Evolutionary conservation across 2,888 invertebrate species (phyloP).

Genomic region (Eudasyphora cyanicolor): DNA sequence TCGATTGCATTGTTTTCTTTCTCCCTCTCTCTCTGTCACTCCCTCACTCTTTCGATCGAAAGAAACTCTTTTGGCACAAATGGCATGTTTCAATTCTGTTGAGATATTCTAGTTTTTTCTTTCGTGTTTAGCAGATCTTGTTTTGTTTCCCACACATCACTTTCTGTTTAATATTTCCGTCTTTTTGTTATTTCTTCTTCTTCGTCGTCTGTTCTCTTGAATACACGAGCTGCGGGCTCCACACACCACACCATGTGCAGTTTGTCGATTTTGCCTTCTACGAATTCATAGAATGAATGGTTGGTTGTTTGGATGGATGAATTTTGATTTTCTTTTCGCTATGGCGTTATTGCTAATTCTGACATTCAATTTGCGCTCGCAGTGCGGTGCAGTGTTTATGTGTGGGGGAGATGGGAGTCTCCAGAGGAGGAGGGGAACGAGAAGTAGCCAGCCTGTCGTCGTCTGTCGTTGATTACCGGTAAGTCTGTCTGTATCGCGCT

Average conservation of each 20-base stretch:
- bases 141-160: neutral
- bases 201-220: neutral
- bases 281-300: slow-evolving; percentile 12
- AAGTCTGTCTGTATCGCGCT: neutral
- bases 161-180: neutral
- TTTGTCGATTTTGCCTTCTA: neutral
- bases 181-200: no score
- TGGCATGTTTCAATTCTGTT: neutral
- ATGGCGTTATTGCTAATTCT: neutral
- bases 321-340: slow-evolving; percentile 3
- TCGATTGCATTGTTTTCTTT: no score
- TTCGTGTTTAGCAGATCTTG: neutral
- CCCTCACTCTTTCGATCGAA: no score
- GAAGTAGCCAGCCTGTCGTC: neutral
- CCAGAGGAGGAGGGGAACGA: neutral
- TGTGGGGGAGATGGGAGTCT: neutral
- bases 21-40: neutral
- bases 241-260: slow-evolving; percentile 17
- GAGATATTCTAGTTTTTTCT: neutral
- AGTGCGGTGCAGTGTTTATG: neutral
- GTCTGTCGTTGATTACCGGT: neutral
- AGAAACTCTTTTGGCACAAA: neutral
- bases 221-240: no score
- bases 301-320: neutral
- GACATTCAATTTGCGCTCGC: slow-evolving; percentile 18